Evolutionary conservation across 2,797 vertebrate genomes (phyloP).

Genomic region (Pseudocheirus occidentalis): DNA sequence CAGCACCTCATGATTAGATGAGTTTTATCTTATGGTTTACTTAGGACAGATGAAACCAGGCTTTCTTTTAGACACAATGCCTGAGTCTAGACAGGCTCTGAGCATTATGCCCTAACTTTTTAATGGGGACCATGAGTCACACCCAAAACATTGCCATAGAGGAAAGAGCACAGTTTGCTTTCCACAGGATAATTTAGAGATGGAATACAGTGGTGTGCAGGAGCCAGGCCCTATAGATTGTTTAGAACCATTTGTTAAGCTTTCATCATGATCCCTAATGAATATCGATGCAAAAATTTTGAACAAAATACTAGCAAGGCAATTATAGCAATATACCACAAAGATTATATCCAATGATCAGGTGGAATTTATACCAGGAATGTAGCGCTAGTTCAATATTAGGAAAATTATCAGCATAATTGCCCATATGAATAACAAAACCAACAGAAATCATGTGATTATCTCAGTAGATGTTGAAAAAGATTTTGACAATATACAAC

Average conservation of each 20-base stretch:
- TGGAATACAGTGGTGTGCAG: not conserved
- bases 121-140: not conserved
- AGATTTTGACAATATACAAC: no score
- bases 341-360: not conserved
- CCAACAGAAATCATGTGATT: no score
- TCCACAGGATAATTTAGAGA: not conserved
- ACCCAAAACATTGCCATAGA: not conserved
- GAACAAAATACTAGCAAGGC: not conserved
- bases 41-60: not conserved
- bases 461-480: no score
- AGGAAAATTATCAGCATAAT: no score
- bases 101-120: not conserved
- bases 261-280: not conserved
- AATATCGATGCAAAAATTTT: not conserved
- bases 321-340: not conserved
- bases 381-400: not conserved
- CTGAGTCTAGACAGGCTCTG: not conserved
- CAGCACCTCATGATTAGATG: not conserved
- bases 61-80: not conserved
- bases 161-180: not conserved
- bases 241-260: not conserved
- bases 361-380: not conserved
- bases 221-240: not conserved
- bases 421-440: no score
- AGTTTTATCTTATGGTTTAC: not conserved